Conservation (phyloP, 2,888 invertebrate genomes). For the Cataglyphis rosenhaueri region DNA sequence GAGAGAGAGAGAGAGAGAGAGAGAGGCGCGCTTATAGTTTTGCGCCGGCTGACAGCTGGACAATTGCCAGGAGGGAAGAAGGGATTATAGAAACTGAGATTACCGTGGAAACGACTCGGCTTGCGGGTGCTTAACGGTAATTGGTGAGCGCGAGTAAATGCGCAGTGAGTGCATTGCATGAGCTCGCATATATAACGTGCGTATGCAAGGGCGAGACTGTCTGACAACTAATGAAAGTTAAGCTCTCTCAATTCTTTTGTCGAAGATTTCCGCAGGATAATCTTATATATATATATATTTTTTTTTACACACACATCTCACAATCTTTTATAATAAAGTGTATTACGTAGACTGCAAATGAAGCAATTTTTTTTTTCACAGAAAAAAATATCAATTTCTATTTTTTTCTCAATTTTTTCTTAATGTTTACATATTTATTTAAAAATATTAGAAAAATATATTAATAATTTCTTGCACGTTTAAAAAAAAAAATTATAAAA, state of each 20-base stretch:
- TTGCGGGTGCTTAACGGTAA: constrained; percentile 71
- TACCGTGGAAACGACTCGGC: constrained; percentile 72
- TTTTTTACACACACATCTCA: background rate
- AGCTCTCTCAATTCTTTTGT: constrained; percentile 6
- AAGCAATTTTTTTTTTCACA: background rate
- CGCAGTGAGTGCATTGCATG: constrained; percentile 44
- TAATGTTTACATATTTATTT: background rate
- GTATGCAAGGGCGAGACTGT: constrained; percentile 16
- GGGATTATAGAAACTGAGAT: constrained; percentile 73
- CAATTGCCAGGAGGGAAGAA: constrained; percentile 73
- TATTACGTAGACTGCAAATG: background rate
- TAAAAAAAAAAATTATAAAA: background rate
- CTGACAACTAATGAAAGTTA: constrained; percentile 45
- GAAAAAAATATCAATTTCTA: background rate
- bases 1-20: no score
- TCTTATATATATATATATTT: background rate
- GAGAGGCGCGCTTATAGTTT: constrained; percentile 63
- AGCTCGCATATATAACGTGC: constrained; percentile 8
- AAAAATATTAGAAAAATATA: background rate
- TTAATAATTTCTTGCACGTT: background rate
- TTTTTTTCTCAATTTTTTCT: background rate
- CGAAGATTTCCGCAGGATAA: background rate
- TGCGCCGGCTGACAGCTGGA: constrained; percentile 74
- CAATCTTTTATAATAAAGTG: background rate
- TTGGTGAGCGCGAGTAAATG: constrained; percentile 69